Evolutionary conservation across 2,797 vertebrate genomes (phyloP).

Genomic region (Ammospiza maritima): DNA sequence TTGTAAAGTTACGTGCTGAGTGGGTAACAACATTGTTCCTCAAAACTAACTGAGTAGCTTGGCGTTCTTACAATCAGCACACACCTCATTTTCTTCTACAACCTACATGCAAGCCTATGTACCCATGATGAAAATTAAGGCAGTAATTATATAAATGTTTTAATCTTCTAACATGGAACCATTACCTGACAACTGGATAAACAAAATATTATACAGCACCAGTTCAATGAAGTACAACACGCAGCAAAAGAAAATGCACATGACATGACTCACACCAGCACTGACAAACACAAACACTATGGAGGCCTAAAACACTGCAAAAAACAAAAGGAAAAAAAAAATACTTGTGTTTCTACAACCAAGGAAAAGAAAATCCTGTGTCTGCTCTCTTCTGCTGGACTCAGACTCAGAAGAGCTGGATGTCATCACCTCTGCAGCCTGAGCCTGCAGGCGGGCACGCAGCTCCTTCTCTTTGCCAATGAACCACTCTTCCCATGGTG

Average conservation of each 20-base stretch:
- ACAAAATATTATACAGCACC: not conserved
- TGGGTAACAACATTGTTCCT: not conserved
- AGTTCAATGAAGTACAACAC: not conserved
- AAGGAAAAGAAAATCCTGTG: not conserved
- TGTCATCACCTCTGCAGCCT: slow-evolving; percentile 81
- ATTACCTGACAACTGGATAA: not conserved
- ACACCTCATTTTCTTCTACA: not conserved
- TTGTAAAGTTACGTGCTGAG: not conserved
- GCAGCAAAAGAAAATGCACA: not conserved
- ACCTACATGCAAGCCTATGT: not conserved
- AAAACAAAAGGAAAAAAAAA: not conserved
- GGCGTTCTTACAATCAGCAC: not conserved
- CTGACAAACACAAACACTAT: not conserved
- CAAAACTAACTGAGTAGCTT: not conserved
- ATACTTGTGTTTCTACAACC: not conserved
- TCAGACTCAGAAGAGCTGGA: not conserved
- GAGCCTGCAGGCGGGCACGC: slow-evolving; percentile 81
- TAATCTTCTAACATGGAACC: not conserved
- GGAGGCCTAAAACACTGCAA: not conserved
- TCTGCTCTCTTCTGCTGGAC: not conserved
- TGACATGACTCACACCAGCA: not conserved
- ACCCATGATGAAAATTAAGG: not conserved
- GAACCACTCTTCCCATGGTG: slow-evolving; percentile 93
- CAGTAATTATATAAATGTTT: not conserved
- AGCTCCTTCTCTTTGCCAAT: slow-evolving; percentile 90